A percentile compares a stretch with the other conserved stretches of the same genome.
phyloP scores from a whole-genome alignment of 2,797 vertebrate genomes.

The Naso thynnoides region DNA sequence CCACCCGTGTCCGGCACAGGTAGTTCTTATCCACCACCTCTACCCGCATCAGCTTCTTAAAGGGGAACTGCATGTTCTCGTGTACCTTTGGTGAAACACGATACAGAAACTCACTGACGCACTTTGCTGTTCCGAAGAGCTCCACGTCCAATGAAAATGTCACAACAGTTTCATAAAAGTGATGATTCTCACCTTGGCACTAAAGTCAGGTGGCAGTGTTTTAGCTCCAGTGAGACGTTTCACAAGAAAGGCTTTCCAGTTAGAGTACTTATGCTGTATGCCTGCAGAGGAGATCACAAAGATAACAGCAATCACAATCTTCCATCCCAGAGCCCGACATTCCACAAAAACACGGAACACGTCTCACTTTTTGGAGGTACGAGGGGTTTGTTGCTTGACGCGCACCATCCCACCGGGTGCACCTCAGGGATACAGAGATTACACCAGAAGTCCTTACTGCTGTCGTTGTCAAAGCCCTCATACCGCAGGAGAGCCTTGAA shows the following conservation, averaged over 20 bases:
- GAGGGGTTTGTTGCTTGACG: conserved; percentile 95
- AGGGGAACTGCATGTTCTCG: conserved; percentile 96
- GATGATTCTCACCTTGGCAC: conserved; percentile 88
- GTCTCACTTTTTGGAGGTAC: conserved; percentile 96
- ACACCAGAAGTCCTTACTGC: conserved; percentile 96
- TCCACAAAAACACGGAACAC: neutral
- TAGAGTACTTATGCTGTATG: conserved; percentile 98
- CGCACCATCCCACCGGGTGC: conserved; percentile 98
- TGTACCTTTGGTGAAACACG: conserved; percentile 84
- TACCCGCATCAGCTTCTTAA: conserved; percentile 97
- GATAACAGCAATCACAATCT: neutral
- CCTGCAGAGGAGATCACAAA: conserved; percentile 81
- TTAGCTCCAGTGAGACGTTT: conserved; percentile 99
- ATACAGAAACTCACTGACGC: too few species aligned
- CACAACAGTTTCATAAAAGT: neutral
- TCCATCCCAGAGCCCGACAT: neutral
- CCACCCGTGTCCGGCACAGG: conserved; percentile 95
- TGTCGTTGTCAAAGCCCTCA: conserved; percentile 97
- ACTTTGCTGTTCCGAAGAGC: too few species aligned
- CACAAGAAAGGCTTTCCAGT: conserved; percentile 99
- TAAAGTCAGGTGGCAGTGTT: conserved; percentile 97
- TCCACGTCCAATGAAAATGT: neutral
- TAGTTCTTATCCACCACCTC: conserved; percentile 99
- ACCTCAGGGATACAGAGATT: conserved; percentile 95
- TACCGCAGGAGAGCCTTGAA: conserved; percentile 96